Evolutionary conservation across 2,888 invertebrate genomes (phyloP).

Genomic region (Luperina testacea): DNA sequence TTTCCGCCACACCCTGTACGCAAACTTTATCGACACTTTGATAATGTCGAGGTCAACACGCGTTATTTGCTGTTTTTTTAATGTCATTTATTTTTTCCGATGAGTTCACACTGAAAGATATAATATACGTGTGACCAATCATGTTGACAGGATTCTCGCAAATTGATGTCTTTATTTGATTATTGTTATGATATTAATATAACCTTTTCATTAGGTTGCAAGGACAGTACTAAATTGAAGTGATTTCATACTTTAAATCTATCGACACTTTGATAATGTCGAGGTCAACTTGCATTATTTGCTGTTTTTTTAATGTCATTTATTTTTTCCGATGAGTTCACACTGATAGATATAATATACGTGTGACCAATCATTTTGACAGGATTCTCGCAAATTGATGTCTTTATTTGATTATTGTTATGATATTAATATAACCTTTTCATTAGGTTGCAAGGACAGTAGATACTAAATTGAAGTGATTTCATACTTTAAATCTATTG

Average conservation of each 20-base stretch:
- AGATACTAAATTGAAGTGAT: no score
- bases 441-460: no score
- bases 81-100: conserved; percentile 56
- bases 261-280: no score
- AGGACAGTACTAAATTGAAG: conserved; percentile 12
- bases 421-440: no score
- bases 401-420: no score
- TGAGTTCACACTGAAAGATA: conserved; percentile 42
- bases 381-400: no score
- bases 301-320: no score
- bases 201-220: conserved; percentile 26
- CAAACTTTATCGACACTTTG: conserved; percentile 42
- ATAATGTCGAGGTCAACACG: conserved; percentile 64
- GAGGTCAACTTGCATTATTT: no score
- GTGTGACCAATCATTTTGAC: no score
- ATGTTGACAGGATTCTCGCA: conserved; percentile 40
- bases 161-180: conserved; percentile 38
- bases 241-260: background rate
- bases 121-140: conserved; percentile 43
- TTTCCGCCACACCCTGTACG: conserved; percentile 41
- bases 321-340: no score
- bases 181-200: conserved; percentile 25
- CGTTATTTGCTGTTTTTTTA: conserved; percentile 59
- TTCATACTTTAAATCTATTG: no score
- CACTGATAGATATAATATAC: no score